Evolutionary conservation across 2,113 vertebrate species (phyloP).

Genomic region (Dicentrarchus labrax): DNA sequence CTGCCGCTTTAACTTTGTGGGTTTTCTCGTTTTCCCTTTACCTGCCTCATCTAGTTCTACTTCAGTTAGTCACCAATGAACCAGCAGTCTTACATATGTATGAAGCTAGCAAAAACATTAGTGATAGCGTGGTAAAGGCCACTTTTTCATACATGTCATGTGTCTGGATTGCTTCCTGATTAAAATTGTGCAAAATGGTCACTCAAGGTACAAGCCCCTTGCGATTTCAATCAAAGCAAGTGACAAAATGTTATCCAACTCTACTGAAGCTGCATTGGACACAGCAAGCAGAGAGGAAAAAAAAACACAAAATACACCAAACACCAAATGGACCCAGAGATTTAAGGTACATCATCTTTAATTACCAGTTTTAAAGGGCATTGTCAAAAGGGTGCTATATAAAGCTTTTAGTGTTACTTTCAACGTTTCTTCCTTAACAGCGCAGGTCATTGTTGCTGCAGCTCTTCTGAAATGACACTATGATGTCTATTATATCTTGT

Average conservation of each 20-base stretch:
- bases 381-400: slow-evolving; percentile 17
- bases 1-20: too few species aligned
- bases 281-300: not conserved
- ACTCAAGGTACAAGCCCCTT: not conserved
- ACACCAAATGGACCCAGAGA: not conserved
- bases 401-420: slow-evolving; percentile 42
- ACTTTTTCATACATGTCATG: not conserved
- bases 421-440: not conserved
- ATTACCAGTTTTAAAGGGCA: slow-evolving; percentile 17
- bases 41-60: not conserved
- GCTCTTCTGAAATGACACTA: slow-evolving; percentile 36
- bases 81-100: not conserved
- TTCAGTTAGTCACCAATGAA: not conserved
- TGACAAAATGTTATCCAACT: not conserved
- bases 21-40: not conserved
- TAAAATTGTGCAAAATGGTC: not conserved
- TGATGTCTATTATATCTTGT: slow-evolving; percentile 27
- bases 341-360: slow-evolving; percentile 24
- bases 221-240: not conserved
- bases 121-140: not conserved
- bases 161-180: not conserved
- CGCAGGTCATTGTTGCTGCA: not conserved
- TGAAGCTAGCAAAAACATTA: not conserved
- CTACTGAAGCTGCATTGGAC: not conserved
- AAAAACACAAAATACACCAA: not conserved